A percentile compares a stretch with the other conserved stretches of the same genome.
phyloP scores from a whole-genome alignment of 2,888 invertebrate species.

The Acronicta aceris region DNA sequence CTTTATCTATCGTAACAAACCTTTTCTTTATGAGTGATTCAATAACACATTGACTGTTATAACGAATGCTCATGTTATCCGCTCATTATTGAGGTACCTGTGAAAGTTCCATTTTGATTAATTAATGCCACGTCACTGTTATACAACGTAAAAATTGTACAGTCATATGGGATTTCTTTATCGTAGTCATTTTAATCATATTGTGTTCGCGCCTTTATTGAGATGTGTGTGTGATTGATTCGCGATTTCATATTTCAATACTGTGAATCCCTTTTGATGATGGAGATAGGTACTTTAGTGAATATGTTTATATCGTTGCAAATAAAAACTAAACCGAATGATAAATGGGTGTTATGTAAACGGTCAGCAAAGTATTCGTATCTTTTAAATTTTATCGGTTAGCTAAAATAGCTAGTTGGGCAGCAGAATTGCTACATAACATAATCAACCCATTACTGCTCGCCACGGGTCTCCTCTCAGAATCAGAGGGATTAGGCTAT shows the following conservation, averaged over 20 bases:
- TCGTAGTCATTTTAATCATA: constrained; percentile 26
- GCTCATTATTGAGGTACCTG: constrained; percentile 54
- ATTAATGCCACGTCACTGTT: constrained; percentile 58
- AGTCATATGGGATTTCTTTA: constrained; percentile 32
- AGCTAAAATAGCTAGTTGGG: no score
- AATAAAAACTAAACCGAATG: not conserved
- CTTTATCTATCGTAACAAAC: constrained; percentile 21
- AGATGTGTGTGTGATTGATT: constrained; percentile 31
- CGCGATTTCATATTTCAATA: constrained; percentile 28
- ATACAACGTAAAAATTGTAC: constrained; percentile 48
- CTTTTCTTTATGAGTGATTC: constrained; percentile 22
- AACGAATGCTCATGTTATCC: constrained; percentile 40
- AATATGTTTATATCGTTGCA: not conserved
- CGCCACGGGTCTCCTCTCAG: no score
- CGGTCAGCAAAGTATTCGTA: no score
- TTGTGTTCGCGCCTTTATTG: constrained; percentile 35
- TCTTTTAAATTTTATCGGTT: no score
- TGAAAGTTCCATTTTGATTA: constrained; percentile 67
- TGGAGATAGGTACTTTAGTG: no score
- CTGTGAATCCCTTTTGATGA: constrained; percentile 7
- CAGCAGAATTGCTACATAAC: no score
- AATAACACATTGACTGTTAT: constrained; percentile 29
- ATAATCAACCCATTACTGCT: no score
- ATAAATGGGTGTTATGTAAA: no score
- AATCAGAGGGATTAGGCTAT: no score